phyloP scores from a whole-genome alignment of 1,140 invertebrate species.

The Lysiphlebus fabarum region DNA sequence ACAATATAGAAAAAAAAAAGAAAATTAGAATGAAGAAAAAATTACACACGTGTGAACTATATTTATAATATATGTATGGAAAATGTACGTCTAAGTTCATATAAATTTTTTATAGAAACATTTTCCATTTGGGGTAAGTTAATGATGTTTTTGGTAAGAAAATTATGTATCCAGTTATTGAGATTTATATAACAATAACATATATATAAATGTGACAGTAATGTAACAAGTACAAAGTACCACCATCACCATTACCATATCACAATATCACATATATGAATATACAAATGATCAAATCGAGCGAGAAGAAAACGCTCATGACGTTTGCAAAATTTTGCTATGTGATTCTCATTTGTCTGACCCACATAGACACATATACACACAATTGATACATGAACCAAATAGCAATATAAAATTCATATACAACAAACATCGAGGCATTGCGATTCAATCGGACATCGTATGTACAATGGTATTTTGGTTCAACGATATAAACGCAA shows the following conservation, averaged over 20 bases:
- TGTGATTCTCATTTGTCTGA: neutral
- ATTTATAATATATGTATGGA: too few relatives aligned
- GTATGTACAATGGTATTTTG: slow-evolving; percentile 9
- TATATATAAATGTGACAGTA: slow-evolving; percentile 11
- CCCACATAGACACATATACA: too few relatives aligned
- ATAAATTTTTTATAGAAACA: too few relatives aligned
- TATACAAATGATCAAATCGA: slow-evolving; percentile 11
- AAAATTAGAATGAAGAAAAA: too few relatives aligned
- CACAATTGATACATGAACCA: slow-evolving; percentile 7
- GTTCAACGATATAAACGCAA: neutral
- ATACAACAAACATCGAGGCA: neutral
- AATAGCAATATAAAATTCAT: neutral
- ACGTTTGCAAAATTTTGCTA: slow-evolving; percentile 6
- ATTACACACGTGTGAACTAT: too few relatives aligned
- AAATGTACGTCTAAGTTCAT: too few relatives aligned
- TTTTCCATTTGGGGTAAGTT: too few relatives aligned
- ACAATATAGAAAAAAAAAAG: too few relatives aligned
- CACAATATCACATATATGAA: neutral
- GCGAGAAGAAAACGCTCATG: slow-evolving; percentile 12
- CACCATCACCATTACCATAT: neutral
- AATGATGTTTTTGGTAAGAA: too few relatives aligned
- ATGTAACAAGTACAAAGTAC: neutral
- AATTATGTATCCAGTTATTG: slow-evolving; percentile 1
- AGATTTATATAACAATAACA: slow-evolving; percentile 14
- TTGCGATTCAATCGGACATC: slow-evolving; percentile 22